Evolutionary conservation across 2,797 vertebrate genomes (phyloP).

Genomic region (Prunella strophiata): DNA sequence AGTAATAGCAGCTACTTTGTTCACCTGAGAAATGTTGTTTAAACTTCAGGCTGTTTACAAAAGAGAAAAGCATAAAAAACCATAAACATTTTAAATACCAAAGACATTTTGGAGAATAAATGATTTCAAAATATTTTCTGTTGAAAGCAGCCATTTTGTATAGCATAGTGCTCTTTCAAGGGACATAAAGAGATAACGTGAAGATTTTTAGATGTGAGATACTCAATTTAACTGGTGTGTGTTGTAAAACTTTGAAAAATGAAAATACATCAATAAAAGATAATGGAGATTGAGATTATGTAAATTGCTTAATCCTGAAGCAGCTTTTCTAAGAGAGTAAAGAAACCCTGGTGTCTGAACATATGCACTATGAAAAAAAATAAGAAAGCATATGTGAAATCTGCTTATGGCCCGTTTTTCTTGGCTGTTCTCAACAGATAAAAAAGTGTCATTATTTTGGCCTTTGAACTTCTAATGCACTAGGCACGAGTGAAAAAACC

Average conservation of each 20-base stretch:
- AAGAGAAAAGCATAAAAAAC: neutral
- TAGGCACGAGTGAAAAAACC: neutral
- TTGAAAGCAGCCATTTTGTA: neutral
- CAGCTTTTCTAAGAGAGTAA: neutral
- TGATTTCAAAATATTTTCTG: neutral
- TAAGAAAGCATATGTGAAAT: neutral
- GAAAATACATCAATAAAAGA: neutral
- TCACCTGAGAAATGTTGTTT: neutral
- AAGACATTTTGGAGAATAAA: neutral
- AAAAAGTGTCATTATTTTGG: neutral
- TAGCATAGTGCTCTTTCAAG: neutral
- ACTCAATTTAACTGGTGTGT: neutral
- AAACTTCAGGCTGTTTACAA: neutral
- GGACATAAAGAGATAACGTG: neutral
- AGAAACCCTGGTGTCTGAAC: neutral
- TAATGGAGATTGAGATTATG: neutral
- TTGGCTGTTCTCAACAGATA: neutral
- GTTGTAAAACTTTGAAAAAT: neutral
- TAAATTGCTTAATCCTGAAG: neutral
- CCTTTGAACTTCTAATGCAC: neutral
- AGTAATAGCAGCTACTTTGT: neutral
- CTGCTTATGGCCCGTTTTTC: neutral
- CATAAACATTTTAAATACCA: neutral
- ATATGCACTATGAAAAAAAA: neutral
- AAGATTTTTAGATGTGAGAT: neutral